These are phyloP conservation scores for Semaprochilodus insignis DNA, from an alignment of 2,797 vertebrate species.

Conservation along the genomic window DNA sequence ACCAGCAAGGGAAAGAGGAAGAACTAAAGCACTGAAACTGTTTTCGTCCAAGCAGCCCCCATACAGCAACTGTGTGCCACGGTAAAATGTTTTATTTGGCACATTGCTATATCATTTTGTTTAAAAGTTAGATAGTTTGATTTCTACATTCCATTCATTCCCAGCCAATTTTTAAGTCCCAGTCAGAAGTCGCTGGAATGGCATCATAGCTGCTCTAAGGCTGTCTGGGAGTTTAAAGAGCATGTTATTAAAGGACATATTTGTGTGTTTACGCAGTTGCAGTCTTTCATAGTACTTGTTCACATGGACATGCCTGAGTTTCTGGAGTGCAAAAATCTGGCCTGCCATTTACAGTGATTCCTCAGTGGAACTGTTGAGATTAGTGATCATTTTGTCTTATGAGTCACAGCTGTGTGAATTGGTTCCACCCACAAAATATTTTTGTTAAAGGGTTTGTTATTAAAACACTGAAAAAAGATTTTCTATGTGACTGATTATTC, in stretches of 20 bases:
- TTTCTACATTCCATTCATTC: slow-evolving; percentile 45
- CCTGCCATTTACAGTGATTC: neutral
- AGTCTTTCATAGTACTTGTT: neutral
- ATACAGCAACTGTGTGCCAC: slow-evolving; percentile 10
- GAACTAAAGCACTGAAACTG: slow-evolving; percentile 77
- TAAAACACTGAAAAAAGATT: slow-evolving; percentile 70
- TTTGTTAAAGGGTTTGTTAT: slow-evolving; percentile 74
- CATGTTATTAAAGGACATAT: neutral
- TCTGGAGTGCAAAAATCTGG: neutral
- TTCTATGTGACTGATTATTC: neutral
- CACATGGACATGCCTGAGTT: neutral
- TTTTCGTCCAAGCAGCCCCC: slow-evolving; percentile 28
- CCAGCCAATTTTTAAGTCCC: slow-evolving; percentile 7
- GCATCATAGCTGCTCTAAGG: neutral
- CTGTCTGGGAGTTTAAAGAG: neutral
- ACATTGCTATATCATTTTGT: slow-evolving; percentile 32
- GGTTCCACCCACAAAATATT: slow-evolving; percentile 49
- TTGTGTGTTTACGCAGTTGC: neutral
- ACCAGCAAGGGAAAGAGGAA: slow-evolving; percentile 92
- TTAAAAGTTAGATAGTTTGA: neutral
- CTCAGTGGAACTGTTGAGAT: slow-evolving; percentile 12
- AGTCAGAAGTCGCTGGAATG: neutral
- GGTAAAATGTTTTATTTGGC: neutral
- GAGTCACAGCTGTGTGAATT: slow-evolving; percentile 45
- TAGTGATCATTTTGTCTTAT: slow-evolving; percentile 34